Percentiles rank a stretch among this genome's conserved stretches.
phyloP scores from a whole-genome alignment of 2,113 vertebrate genomes.

The Gopherus evgoodei region DNA sequence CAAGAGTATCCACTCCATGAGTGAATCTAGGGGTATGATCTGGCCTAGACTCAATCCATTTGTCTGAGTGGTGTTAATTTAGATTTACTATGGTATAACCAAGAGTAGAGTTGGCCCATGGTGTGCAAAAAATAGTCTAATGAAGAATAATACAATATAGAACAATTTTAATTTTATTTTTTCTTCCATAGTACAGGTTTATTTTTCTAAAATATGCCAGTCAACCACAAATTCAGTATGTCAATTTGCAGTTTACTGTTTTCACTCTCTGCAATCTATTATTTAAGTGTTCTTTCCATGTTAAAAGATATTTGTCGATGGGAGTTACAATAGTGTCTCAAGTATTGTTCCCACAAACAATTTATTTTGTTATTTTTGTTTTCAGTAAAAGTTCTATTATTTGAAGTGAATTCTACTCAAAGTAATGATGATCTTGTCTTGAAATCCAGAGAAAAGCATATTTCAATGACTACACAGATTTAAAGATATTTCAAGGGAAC shows the following conservation, averaged over 20 bases:
- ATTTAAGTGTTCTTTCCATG: background rate
- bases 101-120: background rate
- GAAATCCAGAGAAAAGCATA: background rate
- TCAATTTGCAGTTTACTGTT: background rate
- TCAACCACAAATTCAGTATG: background rate
- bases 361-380: background rate
- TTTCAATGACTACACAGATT: background rate
- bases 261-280: background rate
- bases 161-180: background rate
- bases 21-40: background rate
- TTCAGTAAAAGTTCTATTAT: background rate
- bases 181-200: background rate
- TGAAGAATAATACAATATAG: background rate
- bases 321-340: background rate
- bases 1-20: background rate
- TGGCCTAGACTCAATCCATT: background rate
- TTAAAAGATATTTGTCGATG: background rate
- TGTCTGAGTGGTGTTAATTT: background rate
- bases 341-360: background rate
- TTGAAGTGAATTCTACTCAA: background rate
- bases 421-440: background rate
- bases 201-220: background rate
- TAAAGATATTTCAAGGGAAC: background rate
- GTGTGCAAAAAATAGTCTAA: background rate
- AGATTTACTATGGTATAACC: background rate